Evolutionary conservation across 2,113 vertebrate species (phyloP).

Genomic region (Riparia riparia): DNA sequence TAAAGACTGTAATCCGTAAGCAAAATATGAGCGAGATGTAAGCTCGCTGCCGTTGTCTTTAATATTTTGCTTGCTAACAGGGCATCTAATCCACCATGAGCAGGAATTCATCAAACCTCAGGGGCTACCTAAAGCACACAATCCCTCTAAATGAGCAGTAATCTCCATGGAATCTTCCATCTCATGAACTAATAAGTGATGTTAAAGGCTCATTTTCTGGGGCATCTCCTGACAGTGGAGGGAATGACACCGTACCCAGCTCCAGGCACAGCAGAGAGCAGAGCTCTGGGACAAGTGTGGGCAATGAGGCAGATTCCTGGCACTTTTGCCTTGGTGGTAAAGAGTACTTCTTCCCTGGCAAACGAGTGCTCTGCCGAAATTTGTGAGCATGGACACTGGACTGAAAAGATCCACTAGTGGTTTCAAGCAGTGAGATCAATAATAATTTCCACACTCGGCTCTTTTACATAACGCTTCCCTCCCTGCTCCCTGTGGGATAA

Average conservation of each 20-base stretch:
- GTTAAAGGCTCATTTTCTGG: not conserved
- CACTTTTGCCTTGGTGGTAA: not conserved
- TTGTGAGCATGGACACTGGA: not conserved
- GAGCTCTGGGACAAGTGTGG: not conserved
- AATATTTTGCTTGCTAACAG: constrained; percentile 33
- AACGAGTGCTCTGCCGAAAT: not conserved
- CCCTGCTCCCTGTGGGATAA: constrained; percentile 6
- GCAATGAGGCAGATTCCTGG: not conserved
- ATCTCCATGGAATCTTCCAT: constrained; percentile 8
- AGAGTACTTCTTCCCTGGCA: not conserved
- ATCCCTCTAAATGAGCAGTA: constrained; percentile 47
- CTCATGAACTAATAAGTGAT: constrained; percentile 7
- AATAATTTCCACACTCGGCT: not conserved
- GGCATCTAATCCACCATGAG: constrained; percentile 6
- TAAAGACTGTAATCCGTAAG: not conserved
- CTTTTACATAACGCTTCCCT: not conserved
- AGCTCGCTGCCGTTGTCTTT: not conserved
- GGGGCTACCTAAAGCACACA: not conserved
- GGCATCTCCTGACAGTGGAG: not conserved
- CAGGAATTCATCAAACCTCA: not conserved
- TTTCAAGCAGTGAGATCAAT: not conserved
- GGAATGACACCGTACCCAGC: not conserved
- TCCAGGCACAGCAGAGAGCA: not conserved
- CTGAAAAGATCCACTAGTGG: not conserved
- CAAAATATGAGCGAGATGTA: not conserved